Evolutionary conservation across 2,113 vertebrate genomes (phyloP).

Genomic region (Puntigrus tetrazona): DNA sequence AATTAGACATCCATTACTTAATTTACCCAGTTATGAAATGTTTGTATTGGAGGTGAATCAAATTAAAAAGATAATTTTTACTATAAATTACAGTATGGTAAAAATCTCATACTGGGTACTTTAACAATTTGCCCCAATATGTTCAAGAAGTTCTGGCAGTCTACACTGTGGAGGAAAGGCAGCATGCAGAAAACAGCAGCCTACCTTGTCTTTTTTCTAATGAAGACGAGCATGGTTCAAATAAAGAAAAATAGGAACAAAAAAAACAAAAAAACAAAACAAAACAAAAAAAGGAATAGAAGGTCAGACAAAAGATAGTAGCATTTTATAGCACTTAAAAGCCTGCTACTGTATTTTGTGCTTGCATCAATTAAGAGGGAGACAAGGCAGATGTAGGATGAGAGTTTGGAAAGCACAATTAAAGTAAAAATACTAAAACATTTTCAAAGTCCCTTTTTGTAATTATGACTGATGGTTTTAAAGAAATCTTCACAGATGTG

Average conservation of each 20-base stretch:
- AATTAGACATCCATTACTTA: not conserved
- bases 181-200: conserved; percentile 70
- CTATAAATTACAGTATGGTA: not conserved
- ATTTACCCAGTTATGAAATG: not conserved
- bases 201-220: conserved; percentile 85
- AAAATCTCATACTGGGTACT: not conserved
- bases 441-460: not conserved
- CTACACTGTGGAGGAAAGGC: conserved; percentile 47
- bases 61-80: not conserved
- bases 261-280: not conserved
- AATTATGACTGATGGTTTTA: not conserved
- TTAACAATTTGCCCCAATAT: not conserved
- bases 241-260: not conserved
- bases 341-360: not conserved
- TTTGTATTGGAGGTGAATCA: not conserved
- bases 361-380: not conserved
- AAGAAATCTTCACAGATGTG: not conserved
- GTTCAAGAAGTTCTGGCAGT: not conserved
- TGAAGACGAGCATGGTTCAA: conserved; percentile 62
- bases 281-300: conserved; percentile 29
- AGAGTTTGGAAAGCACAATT: not conserved
- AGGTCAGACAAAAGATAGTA: conserved; percentile 20
- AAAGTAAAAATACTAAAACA: not conserved
- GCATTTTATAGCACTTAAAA: not conserved
- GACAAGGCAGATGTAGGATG: not conserved